Conservation (phyloP, 2,888 invertebrate genomes). For the Pelosia muscerda region DNA sequence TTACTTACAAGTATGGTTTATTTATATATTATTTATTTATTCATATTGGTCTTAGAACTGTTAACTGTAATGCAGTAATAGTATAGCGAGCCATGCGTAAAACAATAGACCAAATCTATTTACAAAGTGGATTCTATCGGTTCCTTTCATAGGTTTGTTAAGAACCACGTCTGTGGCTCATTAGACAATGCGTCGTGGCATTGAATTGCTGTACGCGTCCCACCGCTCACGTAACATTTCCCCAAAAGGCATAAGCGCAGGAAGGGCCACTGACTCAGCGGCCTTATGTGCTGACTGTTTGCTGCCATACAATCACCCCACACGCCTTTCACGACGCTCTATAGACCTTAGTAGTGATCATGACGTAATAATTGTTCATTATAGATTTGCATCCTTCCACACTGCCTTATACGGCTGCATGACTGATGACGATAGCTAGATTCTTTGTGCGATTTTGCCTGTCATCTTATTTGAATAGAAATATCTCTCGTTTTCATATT, state of each 20-base stretch:
- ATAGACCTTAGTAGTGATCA: conserved; percentile 59
- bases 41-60: not conserved
- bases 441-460: conserved; percentile 8
- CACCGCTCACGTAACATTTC: conserved; percentile 77
- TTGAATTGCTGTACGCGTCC: conserved; percentile 75
- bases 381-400: conserved; percentile 71
- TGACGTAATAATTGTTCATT: conserved; percentile 69
- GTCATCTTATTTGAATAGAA: conserved; percentile 4
- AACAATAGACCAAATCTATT: conserved; percentile 46
- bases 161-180: conserved; percentile 45
- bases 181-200: conserved; percentile 67
- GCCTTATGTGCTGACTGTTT: conserved; percentile 64
- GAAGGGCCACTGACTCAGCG: conserved; percentile 83
- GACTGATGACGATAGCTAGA: conserved; percentile 54
- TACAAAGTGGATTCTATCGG: conserved; percentile 41
- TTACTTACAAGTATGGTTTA: not conserved
- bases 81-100: conserved; percentile 19
- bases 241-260: conserved; percentile 77
- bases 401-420: conserved; percentile 59
- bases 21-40: not conserved
- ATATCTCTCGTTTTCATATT: not conserved
- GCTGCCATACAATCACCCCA: conserved; percentile 57
- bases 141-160: conserved; percentile 46
- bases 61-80: conserved; percentile 9
- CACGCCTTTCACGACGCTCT: conserved; percentile 78